Percentiles rank a stretch among this genome's conserved stretches.
Conservation (phyloP, 2,113 vertebrate genomes). For the Paralichthys olivaceus region DNA sequence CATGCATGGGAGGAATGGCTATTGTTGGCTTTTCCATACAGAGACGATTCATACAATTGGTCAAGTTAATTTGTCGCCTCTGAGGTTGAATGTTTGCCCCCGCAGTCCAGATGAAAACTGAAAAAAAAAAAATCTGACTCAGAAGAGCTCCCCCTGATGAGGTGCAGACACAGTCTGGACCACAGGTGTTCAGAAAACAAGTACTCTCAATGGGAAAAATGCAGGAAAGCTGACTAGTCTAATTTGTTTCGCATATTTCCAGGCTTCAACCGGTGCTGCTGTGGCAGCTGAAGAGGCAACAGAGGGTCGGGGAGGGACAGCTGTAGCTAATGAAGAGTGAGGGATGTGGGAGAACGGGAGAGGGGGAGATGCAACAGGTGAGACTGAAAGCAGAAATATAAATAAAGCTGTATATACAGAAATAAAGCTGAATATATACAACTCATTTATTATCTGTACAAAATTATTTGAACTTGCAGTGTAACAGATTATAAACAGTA, state of each 20-base stretch:
- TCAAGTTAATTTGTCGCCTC: not conserved
- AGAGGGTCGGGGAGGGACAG: not conserved
- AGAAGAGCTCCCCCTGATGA: not conserved
- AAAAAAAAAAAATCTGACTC: not conserved
- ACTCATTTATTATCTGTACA: no score
- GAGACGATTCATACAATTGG: not conserved
- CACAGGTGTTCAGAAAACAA: not conserved
- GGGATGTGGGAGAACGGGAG: not conserved
- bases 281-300: conserved; percentile 5
- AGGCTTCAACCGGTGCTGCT: not conserved
- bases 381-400: not conserved
- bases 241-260: not conserved
- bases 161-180: not conserved
- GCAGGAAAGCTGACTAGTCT: not conserved
- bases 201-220: not conserved
- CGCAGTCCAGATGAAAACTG: not conserved
- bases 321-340: not conserved
- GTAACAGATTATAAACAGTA: not conserved
- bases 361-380: not conserved
- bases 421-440: not conserved
- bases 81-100: not conserved
- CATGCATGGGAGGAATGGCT: not conserved
- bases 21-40: not conserved
- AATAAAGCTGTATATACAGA: not conserved
- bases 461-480: not conserved